phyloP scores from a whole-genome alignment of 2,888 invertebrate species.

The Nomada ferruginata region DNA sequence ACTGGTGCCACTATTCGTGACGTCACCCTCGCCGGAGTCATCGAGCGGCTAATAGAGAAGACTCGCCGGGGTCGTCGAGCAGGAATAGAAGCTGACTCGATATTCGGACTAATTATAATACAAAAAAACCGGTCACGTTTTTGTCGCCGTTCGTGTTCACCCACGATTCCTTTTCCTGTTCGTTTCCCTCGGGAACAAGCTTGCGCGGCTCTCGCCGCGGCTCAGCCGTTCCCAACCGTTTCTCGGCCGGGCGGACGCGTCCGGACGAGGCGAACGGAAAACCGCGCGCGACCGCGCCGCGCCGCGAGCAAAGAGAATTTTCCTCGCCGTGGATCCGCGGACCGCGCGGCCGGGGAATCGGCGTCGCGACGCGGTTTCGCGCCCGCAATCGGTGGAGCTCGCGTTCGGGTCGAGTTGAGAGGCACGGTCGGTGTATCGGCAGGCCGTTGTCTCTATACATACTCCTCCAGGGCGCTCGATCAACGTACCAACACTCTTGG shows the following conservation, averaged over 20 bases:
- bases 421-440: slow-evolving; percentile 63
- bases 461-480: slow-evolving; percentile 68
- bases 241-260: not conserved
- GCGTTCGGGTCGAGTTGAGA: slow-evolving; percentile 42
- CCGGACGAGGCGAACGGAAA: not conserved
- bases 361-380: too few species aligned
- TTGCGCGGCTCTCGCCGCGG: slow-evolving; percentile 61
- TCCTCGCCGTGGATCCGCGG: not conserved
- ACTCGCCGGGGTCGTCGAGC: slow-evolving; percentile 26
- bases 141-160: slow-evolving; percentile 73
- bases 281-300: not conserved
- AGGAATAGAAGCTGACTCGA: slow-evolving; percentile 53
- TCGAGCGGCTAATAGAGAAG: not conserved
- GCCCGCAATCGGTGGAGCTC: not conserved
- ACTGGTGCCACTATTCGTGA: too few species aligned
- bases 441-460: slow-evolving; percentile 71
- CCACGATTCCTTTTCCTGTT: slow-evolving; percentile 73
- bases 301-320: not conserved
- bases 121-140: slow-evolving; percentile 77
- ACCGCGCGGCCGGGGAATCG: too few species aligned
- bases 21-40: too few species aligned
- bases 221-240: slow-evolving; percentile 71
- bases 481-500: slow-evolving; percentile 57
- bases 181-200: slow-evolving; percentile 75
- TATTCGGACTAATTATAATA: slow-evolving; percentile 81